phyloP scores from a whole-genome alignment of 2,888 invertebrate species.

The Hydraecia micacea region DNA sequence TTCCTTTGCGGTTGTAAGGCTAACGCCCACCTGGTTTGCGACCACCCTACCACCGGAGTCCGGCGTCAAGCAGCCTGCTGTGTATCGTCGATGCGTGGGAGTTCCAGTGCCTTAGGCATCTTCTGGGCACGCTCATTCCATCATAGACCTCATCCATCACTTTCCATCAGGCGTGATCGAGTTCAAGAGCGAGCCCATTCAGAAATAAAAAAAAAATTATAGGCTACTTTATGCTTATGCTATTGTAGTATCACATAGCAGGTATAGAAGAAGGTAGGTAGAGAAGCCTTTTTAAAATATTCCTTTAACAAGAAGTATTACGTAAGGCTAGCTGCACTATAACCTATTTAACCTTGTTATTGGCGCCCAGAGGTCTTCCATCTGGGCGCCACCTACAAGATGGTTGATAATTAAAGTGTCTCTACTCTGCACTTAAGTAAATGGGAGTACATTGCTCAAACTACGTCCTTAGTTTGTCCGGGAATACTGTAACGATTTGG shows the following conservation, averaged over 20 bases:
- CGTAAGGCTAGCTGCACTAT: neutral
- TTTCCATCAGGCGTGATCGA: no score
- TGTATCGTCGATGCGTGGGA: no score
- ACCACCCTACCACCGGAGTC: no score
- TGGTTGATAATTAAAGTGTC: constrained; percentile 23
- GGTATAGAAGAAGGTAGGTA: neutral
- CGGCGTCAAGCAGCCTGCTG: no score
- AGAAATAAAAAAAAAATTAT: no score
- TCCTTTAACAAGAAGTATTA: neutral
- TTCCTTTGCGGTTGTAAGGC: no score
- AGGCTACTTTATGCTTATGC: neutral
- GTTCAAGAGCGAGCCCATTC: no score
- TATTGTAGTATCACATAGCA: neutral
- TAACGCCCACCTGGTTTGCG: no score
- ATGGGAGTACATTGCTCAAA: constrained; percentile 11
- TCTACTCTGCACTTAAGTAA: constrained; percentile 30
- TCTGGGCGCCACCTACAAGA: constrained; percentile 13
- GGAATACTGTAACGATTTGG: neutral
- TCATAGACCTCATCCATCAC: no score
- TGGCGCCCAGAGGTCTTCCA: constrained; percentile 26
- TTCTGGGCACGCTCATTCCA: no score
- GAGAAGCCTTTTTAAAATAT: neutral
- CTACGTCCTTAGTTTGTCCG: neutral
- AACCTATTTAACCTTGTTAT: constrained; percentile 19
- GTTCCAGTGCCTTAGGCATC: no score